Base-by-base conservation (phyloP, 2,113 vertebrate genomes). In the Sinocyclocheilus rhinocerous region DNA sequence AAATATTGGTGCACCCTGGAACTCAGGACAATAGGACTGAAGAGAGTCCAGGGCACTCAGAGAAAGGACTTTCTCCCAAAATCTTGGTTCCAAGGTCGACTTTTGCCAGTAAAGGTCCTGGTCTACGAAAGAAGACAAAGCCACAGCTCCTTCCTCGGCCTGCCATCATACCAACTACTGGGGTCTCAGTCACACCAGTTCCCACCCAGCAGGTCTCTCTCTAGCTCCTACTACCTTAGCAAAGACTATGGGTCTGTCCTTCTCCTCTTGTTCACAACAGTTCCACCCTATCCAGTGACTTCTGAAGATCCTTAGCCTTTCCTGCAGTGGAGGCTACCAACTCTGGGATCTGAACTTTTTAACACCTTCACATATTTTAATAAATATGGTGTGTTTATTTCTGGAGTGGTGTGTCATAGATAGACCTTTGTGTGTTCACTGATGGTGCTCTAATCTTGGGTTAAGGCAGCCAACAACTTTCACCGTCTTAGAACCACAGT, bases 171-270 rank as follows among this genome's bases (percentile, higher is more conserved):
- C 69, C 86, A 50, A 85, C 83, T 65, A 42, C 79, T 69, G 86
- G 75, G 29, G 84, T 76, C 18, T 83, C 88, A 89, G 48, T 87
- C 73, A 80, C 75, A 29, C 36, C 75, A 75, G 73, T 87, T 76
- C 48, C 88, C 36, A 61, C 63, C 76, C 86, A 92, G 92, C 94
- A 96, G 96, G 94, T 96, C 95, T 96, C 97, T 96, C 91, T 95
- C 92, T 95, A 98, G 96, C 96, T 97, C 83, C 73, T 76, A 85
- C 75, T 33, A 48, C 26, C 42, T 87, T 87, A 67, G 91, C 93
- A 89, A 91, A 94, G 95, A 96, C 94, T 95, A 94, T 95, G 91
- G 86, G 78, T 87, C 92, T 92, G 86, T 78, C 45, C 61, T 61
- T 84, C 82, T 76, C 24, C 84, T 87, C 18, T 89, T 83, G 52